These are phyloP conservation scores for Euphydryas editha DNA, from an alignment of 2,888 invertebrate species.

Conservation along the genomic window DNA sequence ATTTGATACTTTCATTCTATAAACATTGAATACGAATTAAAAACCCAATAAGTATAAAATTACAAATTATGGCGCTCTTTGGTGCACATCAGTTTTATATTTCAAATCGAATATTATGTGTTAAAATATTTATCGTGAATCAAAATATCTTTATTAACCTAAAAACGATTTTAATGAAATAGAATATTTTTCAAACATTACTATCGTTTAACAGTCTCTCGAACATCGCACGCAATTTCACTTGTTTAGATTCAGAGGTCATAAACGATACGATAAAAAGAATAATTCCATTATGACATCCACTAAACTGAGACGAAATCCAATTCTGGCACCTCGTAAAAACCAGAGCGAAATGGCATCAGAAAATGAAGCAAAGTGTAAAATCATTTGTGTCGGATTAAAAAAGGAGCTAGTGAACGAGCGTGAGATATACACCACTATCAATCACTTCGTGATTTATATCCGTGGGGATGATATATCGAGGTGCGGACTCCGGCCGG, in stretches of 20 bases:
- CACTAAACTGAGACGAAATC: conserved; percentile 27
- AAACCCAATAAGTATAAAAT: conserved; percentile 63
- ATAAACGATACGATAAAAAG: conserved; percentile 1
- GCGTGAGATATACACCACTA: conserved; percentile 79
- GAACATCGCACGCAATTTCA: not conserved
- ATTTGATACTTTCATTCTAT: conserved; percentile 76
- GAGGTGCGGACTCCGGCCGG: conserved; percentile 57
- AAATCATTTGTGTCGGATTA: conserved; percentile 81
- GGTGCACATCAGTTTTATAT: conserved; percentile 48
- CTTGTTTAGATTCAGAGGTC: not conserved
- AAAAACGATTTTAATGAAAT: conserved; percentile 9
- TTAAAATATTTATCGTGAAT: conserved; percentile 15
- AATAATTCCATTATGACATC: conserved; percentile 16
- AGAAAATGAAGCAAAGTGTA: conserved; percentile 76
- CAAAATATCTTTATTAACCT: conserved; percentile 19
- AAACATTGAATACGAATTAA: conserved; percentile 67
- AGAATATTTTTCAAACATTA: not conserved
- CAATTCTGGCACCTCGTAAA: conserved; percentile 59
- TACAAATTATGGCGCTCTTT: conserved; percentile 54
- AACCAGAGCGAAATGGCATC: conserved; percentile 64
- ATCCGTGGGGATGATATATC: conserved; percentile 79
- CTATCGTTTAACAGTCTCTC: not conserved
- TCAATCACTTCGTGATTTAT: conserved; percentile 82
- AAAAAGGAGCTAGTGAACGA: conserved; percentile 80
- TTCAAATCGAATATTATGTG: conserved; percentile 19